phyloP scores from a whole-genome alignment of 2,113 vertebrate genomes.

The Taurulus bubalis region DNA sequence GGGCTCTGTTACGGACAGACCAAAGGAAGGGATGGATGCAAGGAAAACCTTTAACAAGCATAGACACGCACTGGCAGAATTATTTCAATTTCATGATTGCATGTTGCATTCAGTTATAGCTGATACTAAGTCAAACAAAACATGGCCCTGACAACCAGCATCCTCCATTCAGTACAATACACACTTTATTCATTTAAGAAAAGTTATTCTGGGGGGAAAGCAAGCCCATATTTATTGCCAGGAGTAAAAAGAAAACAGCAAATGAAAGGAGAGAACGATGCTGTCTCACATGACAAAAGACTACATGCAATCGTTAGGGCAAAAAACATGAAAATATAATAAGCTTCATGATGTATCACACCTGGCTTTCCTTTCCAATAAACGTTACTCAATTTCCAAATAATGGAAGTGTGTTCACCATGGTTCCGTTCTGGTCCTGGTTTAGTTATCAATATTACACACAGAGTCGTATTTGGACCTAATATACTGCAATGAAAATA shows the following conservation, averaged over 20 bases:
- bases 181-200: neutral
- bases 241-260: neutral
- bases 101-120: neutral
- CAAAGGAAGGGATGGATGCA: neutral
- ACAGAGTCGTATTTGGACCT: rapidly evolving
- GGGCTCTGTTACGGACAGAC: conserved; percentile 7
- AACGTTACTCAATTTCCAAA: neutral
- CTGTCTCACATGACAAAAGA: neutral
- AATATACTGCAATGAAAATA: neutral
- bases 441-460: neutral
- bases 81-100: too few species aligned
- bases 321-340: neutral
- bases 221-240: neutral
- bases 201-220: neutral
- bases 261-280: neutral
- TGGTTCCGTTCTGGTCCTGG: neutral
- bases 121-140: neutral
- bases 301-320: neutral
- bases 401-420: neutral
- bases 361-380: neutral
- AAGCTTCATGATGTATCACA: neutral
- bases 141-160: neutral
- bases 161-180: neutral
- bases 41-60: neutral
- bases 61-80: neutral